A percentile compares a stretch with the other conserved stretches of the same genome.
These are phyloP conservation scores for Caenorhabditis sp. DNA, from an alignment of 2,888 invertebrate genomes.

Conservation along the genomic window DNA sequence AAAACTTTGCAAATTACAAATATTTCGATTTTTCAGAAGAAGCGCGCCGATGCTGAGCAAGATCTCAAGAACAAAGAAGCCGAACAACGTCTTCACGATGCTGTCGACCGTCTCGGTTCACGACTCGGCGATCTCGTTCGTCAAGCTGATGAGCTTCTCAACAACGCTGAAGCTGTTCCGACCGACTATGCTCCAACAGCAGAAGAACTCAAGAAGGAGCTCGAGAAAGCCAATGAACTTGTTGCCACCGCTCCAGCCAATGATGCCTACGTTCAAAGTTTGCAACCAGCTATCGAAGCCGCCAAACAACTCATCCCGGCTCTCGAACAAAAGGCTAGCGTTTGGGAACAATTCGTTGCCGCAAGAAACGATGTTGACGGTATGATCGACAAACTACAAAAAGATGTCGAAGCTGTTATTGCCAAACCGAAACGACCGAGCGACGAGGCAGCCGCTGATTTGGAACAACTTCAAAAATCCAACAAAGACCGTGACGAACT, in stretches of 20 bases:
- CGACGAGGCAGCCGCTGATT: constrained; percentile 24
- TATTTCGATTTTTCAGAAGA: constrained; percentile 28
- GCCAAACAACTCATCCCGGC: constrained; percentile 27
- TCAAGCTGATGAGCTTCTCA: constrained; percentile 30
- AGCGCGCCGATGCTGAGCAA: constrained; percentile 33
- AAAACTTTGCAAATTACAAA: too few species aligned
- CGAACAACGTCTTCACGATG: constrained; percentile 24
- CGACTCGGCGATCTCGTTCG: constrained; percentile 30
- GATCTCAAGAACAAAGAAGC: constrained; percentile 22
- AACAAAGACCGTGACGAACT: constrained; percentile 20
- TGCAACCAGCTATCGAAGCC: constrained; percentile 16
- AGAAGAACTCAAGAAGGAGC: constrained; percentile 24
- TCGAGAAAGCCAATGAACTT: constrained; percentile 21
- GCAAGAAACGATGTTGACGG: constrained; percentile 42
- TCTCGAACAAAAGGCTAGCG: constrained; percentile 32
- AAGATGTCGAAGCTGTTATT: constrained; percentile 25
- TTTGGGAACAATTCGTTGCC: constrained; percentile 47
- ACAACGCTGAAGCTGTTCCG: constrained; percentile 40
- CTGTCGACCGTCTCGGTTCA: constrained; percentile 18
- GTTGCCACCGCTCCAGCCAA: constrained; percentile 1
- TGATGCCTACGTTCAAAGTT: constrained; percentile 11
- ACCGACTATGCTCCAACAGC: constrained; percentile 31
- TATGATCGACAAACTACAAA: constrained; percentile 36
- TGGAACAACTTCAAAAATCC: constrained; percentile 13
- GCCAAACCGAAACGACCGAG: constrained; percentile 17